Conservation (phyloP, 2,113 vertebrate genomes). For the Tauraco erythrolophus region DNA sequence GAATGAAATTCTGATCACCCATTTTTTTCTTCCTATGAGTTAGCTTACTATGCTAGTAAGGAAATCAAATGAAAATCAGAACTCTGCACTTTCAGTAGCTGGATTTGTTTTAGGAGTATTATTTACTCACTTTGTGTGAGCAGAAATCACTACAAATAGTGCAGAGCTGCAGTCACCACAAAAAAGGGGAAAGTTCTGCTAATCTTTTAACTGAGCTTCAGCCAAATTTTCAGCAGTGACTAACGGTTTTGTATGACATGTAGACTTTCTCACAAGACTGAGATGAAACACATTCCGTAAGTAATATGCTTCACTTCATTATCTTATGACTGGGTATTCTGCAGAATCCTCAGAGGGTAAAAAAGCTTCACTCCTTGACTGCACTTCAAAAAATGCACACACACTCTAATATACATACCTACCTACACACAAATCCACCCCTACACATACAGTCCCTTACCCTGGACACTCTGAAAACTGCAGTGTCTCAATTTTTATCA, state of each 20-base stretch:
- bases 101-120: not conserved
- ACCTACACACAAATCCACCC: not conserved
- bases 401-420: not conserved
- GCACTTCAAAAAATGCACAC: not conserved
- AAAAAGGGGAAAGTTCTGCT: not conserved
- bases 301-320: not conserved
- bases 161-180: not conserved
- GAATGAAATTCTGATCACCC: not conserved
- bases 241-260: not conserved
- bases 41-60: not conserved
- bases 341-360: not conserved
- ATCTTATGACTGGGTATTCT: not conserved
- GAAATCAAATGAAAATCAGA: not conserved
- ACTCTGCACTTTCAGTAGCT: not conserved
- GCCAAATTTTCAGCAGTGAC: not conserved
- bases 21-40: not conserved
- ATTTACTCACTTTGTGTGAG: not conserved
- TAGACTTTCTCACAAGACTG: not conserved
- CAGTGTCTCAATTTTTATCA: not conserved
- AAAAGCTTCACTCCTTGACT: not conserved
- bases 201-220: not conserved
- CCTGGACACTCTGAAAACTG: not conserved
- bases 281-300: not conserved
- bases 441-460: not conserved
- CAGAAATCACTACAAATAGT: not conserved